These are phyloP conservation scores for Conger conger DNA, from an alignment of 2,113 vertebrate genomes.

Conservation along the genomic window DNA sequence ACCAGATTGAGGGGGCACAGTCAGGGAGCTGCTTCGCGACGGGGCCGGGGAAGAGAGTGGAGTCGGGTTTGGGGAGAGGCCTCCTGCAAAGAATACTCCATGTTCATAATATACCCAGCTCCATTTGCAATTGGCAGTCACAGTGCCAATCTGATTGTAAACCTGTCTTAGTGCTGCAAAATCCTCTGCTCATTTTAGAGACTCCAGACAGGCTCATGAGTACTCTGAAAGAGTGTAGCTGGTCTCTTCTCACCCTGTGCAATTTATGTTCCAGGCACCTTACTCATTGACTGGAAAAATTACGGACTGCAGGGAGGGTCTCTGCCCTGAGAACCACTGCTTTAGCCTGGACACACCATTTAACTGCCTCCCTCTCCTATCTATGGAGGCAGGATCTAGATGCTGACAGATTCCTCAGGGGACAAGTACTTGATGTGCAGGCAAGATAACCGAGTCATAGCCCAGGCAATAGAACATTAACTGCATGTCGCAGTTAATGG, in stretches of 20 bases:
- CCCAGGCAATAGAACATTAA: background rate
- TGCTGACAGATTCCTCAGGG: background rate
- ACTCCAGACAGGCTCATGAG: background rate
- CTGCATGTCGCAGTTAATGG: background rate
- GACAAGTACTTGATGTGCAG: constrained; percentile 9
- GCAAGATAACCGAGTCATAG: constrained; percentile 22
- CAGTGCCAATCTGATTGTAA: background rate
- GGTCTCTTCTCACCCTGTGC: too few species aligned
- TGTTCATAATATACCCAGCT: too few species aligned
- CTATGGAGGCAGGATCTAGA: background rate
- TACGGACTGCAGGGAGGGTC: too few species aligned
- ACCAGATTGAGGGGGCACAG: constrained; percentile 58
- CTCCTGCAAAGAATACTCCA: constrained; percentile 49
- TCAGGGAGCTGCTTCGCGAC: constrained; percentile 61
- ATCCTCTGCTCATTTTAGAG: background rate
- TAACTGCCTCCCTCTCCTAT: background rate
- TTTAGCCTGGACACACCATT: too few species aligned
- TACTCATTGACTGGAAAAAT: too few species aligned
- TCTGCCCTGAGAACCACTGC: too few species aligned
- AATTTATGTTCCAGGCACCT: too few species aligned
- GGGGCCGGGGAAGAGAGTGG: constrained; percentile 58
- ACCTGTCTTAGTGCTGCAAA: background rate
- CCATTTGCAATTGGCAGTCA: background rate
- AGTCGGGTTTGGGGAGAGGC: constrained; percentile 69
- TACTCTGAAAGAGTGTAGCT: background rate